phyloP scores from a whole-genome alignment of 1,140 invertebrate species.

The Parasteatoda tepidariorum region DNA sequence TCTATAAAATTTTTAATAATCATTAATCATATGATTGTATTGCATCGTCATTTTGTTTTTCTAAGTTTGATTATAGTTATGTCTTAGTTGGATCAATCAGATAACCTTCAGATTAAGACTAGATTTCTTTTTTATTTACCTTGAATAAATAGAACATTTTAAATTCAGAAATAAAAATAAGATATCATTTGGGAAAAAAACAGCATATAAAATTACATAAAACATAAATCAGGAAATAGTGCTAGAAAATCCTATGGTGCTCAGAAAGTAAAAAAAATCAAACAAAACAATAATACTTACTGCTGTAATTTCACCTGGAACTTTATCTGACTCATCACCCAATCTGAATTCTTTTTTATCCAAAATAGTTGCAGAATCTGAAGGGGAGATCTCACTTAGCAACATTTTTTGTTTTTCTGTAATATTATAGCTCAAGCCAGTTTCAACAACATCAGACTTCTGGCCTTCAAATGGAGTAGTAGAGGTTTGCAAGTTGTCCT shows the following conservation, averaged over 20 bases:
- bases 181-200: no score
- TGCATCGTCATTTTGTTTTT: no score
- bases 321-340: slow-evolving; percentile 15
- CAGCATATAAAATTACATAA: background rate
- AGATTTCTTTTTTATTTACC: no score
- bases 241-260: slow-evolving; percentile 8
- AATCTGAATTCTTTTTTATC: slow-evolving; percentile 22
- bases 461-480: background rate
- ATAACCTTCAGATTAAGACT: no score
- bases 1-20: no score
- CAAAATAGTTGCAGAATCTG: slow-evolving; percentile 3
- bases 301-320: background rate
- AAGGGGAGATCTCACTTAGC: slow-evolving; percentile 3
- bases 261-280: background rate
- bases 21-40: no score
- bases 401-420: slow-evolving; percentile 1
- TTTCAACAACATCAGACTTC: background rate
- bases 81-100: no score
- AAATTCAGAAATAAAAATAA: no score
- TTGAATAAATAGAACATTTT: no score
- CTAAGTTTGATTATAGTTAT: no score
- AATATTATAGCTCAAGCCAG: slow-evolving; percentile 6
- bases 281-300: slow-evolving; percentile 19
- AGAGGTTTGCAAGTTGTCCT: background rate
- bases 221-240: background rate